Base-by-base conservation (phyloP, 2,888 invertebrate species). In the Drosophila testacea region DNA sequence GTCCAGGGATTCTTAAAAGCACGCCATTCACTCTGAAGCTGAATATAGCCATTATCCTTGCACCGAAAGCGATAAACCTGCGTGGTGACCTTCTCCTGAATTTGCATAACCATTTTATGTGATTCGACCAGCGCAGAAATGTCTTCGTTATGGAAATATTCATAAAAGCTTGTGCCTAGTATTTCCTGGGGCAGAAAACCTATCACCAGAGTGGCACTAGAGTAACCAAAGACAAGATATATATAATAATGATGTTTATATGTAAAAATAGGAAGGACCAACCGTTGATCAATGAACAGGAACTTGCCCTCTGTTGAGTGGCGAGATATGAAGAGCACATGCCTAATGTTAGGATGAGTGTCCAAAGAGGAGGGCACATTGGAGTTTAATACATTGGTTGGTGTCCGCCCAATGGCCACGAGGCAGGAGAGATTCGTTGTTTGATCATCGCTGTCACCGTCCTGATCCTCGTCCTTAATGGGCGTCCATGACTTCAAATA, bases 1-100 rank as follows among this genome's bases (percentile, higher is more conserved):
- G 98, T 98, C 98, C 98, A 98, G 0, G 98, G 98, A 93, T 98
- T 98, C 86, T 95, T 95, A 92, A 98, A 98, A 0, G 96, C 95
- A 83, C 96, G 97, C 95, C 97, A 97, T 89, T 96, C 96, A 70
- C 97, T 97, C 89, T 96, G 96, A 13, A 98, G 92, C 57, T 94
- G 94, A 36, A 93, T 88, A 84, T 95, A 96, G 4, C 94, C 93
- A 56, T 96, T 96, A 85, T 96, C 96, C 92, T 97, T 97, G 46
- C 95, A 95, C 65, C 96, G 94, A 93, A 98, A 97, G 77, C 95
- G 94, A 92, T 97, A 97, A 0, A 96, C 93, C 90, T 95, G 94
- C 1, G 97, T 96, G 55, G 93, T 94, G 27, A 95, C 93, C 50
- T 94, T 93, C 55, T 95, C 94, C 11, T 94, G 93, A 64, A 94